Conservation (phyloP, 2,113 vertebrate species). For the Pelusios castaneus region DNA sequence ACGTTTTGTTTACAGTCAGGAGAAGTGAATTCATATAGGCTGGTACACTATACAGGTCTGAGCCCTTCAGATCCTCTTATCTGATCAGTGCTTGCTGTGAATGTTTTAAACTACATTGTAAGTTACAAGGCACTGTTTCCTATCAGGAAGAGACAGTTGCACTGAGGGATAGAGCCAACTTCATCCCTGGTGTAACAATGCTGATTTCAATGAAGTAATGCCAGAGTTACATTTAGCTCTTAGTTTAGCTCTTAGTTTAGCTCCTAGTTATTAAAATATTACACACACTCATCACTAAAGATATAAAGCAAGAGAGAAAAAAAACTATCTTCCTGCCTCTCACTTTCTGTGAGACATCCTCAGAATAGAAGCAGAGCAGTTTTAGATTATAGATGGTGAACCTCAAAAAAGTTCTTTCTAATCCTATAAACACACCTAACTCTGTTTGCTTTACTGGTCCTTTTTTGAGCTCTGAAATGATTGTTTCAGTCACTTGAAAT, state of each 20-base stretch:
- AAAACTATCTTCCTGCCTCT: background rate
- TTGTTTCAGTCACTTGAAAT: background rate
- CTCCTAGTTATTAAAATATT: background rate
- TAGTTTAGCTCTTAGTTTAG: too few relatives aligned
- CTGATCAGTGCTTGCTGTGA: conserved; percentile 6
- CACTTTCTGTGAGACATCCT: background rate
- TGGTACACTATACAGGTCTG: background rate
- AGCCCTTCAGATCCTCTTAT: background rate
- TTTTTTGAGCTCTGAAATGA: background rate
- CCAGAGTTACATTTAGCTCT: conserved; percentile 20
- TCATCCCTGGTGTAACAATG: background rate
- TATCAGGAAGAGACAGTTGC: conserved; percentile 63
- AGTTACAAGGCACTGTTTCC: conserved; percentile 57
- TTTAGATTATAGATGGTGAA: background rate
- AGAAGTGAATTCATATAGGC: background rate
- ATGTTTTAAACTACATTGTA: conserved; percentile 25
- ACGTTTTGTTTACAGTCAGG: background rate
- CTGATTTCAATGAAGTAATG: conserved; percentile 10
- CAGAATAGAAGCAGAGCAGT: background rate
- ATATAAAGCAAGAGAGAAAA: background rate
- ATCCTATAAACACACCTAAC: background rate
- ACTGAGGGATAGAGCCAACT: conserved; percentile 11
- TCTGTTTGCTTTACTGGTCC: background rate
- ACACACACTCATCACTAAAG: background rate
- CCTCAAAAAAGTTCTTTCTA: background rate